Base-by-base conservation (phyloP, 2,888 invertebrate species). In the Agrochola lota region DNA sequence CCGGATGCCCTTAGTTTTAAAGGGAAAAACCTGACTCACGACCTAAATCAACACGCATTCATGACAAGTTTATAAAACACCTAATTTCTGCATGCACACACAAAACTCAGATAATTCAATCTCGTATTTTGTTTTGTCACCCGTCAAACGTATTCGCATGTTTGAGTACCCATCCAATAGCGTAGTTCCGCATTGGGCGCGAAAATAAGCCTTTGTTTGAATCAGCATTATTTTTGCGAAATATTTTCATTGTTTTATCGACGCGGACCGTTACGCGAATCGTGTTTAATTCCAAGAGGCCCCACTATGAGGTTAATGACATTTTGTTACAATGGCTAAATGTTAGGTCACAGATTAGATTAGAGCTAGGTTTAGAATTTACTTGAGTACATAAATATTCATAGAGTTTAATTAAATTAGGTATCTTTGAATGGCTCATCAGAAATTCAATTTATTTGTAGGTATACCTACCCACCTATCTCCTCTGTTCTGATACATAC, bases 241-340 rank as follows among this genome's bases (percentile, higher is more conserved):
- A 86, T 79, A 77, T 83, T 83, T 86, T 77, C 85, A 84, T 88
- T 88, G 88, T 87, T 86, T 86, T 81, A 64, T 78, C 76, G 79
- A 80, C 77, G 20, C 26, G 63, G 63, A 40, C 84, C 68, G 88
- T 78, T 84, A 80, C 60, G 69, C 75, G 70, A 74, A 69, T 76
- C 69, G 67, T 81, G 66, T 68, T 73, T 64, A 55, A 71, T 85
- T 71, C 63, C 30, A 73, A 57, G 74, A 52, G 83, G 68, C 77
- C 70, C 72, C 74, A 71, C 43, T 46, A 0, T 23, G 64, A 55
- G 83, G 83, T 77, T 77, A 74, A 69, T 77, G 83, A 86, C 86
- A 62, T 74, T 71, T 63, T 68, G 62, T 52, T 60, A 64, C 59
- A 84, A 63, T 82, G 17, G 67, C 35, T 80, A 70, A 80, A 68